A percentile compares a stretch with the other conserved stretches of the same genome.
These are phyloP conservation scores for Palaemon carinicauda DNA, from an alignment of 1,140 invertebrate species.

Conservation along the genomic window DNA sequence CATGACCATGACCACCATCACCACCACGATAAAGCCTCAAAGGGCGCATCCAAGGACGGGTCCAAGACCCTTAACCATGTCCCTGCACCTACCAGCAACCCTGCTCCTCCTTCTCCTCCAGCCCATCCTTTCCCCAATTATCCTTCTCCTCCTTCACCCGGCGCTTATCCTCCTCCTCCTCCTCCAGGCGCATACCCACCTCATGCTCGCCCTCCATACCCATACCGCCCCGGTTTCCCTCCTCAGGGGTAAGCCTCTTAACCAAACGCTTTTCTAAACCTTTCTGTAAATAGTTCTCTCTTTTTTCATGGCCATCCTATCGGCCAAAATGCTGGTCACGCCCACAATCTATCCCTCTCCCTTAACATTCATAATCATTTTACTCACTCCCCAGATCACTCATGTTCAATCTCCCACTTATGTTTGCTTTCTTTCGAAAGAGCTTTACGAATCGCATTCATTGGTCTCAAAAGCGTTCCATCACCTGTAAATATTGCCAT, in stretches of 20 bases:
- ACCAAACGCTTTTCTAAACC: not conserved
- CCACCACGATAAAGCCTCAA: conserved; percentile 18
- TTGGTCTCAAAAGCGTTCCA: too few species aligned
- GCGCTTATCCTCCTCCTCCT: not conserved
- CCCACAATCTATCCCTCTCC: not conserved
- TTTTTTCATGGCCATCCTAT: not conserved
- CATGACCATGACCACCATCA: conserved; percentile 23
- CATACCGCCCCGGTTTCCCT: not conserved
- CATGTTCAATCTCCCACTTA: not conserved
- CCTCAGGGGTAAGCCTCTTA: conserved; percentile 5
- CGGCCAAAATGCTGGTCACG: not conserved
- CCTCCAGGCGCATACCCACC: conserved; percentile 23
- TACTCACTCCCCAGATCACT: too few species aligned
- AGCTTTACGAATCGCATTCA: too few species aligned
- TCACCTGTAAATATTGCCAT: too few species aligned
- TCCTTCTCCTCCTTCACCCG: not conserved
- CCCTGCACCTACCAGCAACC: not conserved
- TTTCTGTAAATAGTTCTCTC: not conserved
- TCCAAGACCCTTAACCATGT: not conserved
- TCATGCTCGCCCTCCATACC: not conserved
- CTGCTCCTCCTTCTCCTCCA: not conserved
- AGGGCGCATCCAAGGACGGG: not conserved
- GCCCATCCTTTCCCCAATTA: not conserved
- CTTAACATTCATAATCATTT: not conserved
- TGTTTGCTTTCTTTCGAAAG: too few species aligned